Conservation (phyloP, 2,888 invertebrate genomes). For the Aleiodes alternator region DNA sequence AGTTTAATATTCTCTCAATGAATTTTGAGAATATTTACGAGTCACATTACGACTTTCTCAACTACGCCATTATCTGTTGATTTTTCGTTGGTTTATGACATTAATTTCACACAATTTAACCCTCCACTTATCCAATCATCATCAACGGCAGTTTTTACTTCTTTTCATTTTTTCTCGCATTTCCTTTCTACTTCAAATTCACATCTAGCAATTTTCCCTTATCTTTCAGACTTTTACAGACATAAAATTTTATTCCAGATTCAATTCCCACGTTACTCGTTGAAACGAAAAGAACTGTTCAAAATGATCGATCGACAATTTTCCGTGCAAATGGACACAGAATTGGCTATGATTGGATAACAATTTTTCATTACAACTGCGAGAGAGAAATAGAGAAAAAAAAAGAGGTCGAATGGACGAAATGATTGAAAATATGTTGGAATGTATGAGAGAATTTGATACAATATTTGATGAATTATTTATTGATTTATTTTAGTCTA, state of each 20-base stretch:
- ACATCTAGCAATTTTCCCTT: slow-evolving; percentile 5
- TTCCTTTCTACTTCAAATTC: no score
- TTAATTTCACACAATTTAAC: slow-evolving; percentile 2
- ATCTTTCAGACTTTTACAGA: neutral
- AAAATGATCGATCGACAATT: slow-evolving; percentile 30
- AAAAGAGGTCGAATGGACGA: neutral
- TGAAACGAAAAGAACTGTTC: neutral
- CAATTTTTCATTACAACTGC: slow-evolving; percentile 18
- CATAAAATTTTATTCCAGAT: slow-evolving; percentile 16
- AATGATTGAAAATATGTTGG: neutral
- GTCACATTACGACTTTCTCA: neutral
- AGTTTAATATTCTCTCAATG: no score
- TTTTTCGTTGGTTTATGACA: neutral
- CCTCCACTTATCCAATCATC: slow-evolving; percentile 21
- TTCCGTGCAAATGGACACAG: slow-evolving; percentile 19
- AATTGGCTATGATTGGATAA: slow-evolving; percentile 28
- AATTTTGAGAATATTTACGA: neutral
- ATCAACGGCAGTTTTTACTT: neutral
- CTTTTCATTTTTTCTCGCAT: no score
- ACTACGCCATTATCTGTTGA: neutral
- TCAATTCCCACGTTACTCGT: neutral
- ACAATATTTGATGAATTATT: no score
- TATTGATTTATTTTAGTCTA: no score
- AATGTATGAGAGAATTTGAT: slow-evolving; percentile 18
- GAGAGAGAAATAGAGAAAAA: neutral